A percentile compares a stretch with the other conserved stretches of the same genome.
Evolutionary conservation across 2,888 invertebrate genomes (phyloP).

Genomic region (Drosophila subsilvestris): DNA sequence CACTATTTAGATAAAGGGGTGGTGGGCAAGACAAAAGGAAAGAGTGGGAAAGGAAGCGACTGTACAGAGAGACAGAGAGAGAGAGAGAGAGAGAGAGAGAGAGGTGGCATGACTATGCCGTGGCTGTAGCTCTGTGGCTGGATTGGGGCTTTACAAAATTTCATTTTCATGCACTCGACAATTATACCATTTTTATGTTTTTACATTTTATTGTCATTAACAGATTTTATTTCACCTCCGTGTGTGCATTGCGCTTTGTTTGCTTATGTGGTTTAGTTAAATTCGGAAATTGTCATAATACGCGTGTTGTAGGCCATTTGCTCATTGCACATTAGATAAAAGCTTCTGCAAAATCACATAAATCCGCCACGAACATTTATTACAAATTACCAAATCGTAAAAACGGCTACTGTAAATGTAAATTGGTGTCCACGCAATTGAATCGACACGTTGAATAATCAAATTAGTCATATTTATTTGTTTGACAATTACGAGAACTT

Average conservation of each 20-base stretch:
- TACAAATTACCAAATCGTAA: conserved; percentile 35
- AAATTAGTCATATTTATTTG: conserved; percentile 19
- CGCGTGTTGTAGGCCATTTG: conserved; percentile 30
- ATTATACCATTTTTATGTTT: conserved; percentile 46
- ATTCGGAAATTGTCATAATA: conserved; percentile 34
- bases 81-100: no score
- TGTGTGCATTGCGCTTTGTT: conserved; percentile 13
- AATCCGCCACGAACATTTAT: conserved; percentile 30
- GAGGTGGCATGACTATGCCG: no score
- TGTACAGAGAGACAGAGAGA: no score
- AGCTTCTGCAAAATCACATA: conserved; percentile 28
- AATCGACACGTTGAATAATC: conserved; percentile 9
- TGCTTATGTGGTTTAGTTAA: conserved; percentile 29
- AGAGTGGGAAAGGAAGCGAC: no score
- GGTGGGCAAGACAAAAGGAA: neutral
- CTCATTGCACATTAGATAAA: conserved; percentile 44
- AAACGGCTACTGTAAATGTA: neutral
- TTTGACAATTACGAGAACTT: neutral
- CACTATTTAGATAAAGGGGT: conserved; percentile 22
- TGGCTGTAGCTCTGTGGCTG: neutral
- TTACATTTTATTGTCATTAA: conserved; percentile 54
- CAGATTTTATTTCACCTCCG: conserved; percentile 26
- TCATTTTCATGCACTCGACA: conserved; percentile 35
- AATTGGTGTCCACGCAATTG: conserved; percentile 9
- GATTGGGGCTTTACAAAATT: conserved; percentile 30